Conservation (phyloP, 2,113 vertebrate species). For the Perognathus longimembris region DNA sequence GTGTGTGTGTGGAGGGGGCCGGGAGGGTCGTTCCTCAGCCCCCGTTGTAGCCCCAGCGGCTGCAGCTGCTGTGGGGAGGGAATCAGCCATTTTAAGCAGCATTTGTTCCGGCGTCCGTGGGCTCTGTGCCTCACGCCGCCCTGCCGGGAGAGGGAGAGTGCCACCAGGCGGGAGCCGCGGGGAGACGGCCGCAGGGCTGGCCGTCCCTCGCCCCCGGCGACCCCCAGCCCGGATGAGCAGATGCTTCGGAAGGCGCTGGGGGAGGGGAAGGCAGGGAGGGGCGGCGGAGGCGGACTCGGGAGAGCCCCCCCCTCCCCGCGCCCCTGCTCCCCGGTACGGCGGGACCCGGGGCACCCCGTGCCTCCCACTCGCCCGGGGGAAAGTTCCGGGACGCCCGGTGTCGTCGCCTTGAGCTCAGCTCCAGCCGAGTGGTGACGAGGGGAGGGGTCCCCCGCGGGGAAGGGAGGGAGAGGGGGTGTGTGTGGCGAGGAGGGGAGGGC, state of each 20-base stretch:
- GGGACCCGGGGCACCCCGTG: neutral
- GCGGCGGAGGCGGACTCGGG: conserved; percentile 10
- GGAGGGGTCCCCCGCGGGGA: conserved; percentile 48
- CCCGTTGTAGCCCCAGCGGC: conserved; percentile 60
- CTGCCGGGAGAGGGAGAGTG: neutral
- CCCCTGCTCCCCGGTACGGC: neutral
- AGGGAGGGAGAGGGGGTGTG: conserved; percentile 46
- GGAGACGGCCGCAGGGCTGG: neutral
- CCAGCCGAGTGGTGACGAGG: neutral
- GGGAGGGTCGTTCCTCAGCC: conserved; percentile 23
- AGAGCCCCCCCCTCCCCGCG: neutral
- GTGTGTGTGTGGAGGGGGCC: neutral
- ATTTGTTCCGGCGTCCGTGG: conserved; percentile 57
- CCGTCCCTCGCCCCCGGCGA: neutral
- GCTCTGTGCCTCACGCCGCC: neutral
- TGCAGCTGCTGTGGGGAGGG: conserved; percentile 62
- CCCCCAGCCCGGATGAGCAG: neutral
- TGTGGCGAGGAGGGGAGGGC: conserved; percentile 46
- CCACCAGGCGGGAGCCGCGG: neutral
- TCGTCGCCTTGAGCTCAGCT: neutral
- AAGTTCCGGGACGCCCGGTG: conserved; percentile 50
- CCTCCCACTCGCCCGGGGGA: conserved; percentile 13
- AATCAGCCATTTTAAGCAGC: conserved; percentile 84
- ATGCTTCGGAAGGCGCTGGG: conserved; percentile 67
- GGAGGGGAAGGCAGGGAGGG: conserved; percentile 20